Conservation (phyloP, 2,113 vertebrate species). For the Platycercus adscitus region DNA sequence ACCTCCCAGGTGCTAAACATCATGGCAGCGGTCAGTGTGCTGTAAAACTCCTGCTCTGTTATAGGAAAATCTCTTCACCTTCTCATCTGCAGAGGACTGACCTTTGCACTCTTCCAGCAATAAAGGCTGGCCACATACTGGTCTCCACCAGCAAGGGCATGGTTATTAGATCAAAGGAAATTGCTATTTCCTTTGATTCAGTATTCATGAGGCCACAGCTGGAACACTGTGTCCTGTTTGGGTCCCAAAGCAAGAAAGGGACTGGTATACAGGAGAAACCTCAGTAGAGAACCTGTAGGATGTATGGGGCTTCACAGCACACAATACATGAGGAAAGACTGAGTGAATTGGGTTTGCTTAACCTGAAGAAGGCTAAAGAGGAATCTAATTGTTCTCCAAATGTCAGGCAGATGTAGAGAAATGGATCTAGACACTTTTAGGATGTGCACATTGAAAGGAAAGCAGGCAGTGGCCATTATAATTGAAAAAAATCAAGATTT, state of each 20-base stretch:
- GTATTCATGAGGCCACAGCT: neutral
- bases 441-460: neutral
- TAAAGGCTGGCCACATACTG: neutral
- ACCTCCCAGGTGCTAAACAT: neutral
- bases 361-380: neutral
- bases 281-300: neutral
- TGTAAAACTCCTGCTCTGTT: neutral
- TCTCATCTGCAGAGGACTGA: constrained; percentile 6
- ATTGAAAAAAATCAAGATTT: neutral
- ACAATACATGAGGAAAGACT: neutral
- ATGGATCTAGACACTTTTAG: neutral
- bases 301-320: neutral
- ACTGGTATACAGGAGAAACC: neutral
- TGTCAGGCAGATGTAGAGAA: neutral
- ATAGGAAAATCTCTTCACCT: neutral
- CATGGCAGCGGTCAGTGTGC: neutral
- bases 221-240: neutral
- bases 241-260: neutral
- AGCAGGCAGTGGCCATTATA: neutral
- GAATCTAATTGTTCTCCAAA: neutral
- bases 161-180: constrained; percentile 10
- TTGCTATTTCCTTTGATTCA: neutral
- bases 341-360: neutral
- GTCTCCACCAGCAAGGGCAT: neutral
- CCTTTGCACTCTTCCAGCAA: neutral